Evolutionary conservation across 2,797 vertebrate genomes (phyloP).

Genomic region (Acanthiza pusilla): DNA sequence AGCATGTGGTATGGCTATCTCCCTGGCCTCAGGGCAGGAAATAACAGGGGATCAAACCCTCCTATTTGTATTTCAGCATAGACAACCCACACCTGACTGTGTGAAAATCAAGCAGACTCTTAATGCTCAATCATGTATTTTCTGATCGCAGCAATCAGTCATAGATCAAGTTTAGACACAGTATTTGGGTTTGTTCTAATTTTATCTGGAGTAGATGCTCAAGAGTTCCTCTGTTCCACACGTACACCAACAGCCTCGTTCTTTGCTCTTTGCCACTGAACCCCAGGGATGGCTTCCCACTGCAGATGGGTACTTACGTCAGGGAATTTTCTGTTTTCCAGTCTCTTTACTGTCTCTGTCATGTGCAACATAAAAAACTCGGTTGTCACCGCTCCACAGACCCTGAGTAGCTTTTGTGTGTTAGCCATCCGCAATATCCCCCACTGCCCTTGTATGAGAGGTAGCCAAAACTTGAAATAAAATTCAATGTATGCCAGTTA

Average conservation of each 20-base stretch:
- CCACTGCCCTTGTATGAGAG: not conserved
- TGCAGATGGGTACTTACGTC: not conserved
- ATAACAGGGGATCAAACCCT: slow-evolving; percentile 20
- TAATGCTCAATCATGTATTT: not conserved
- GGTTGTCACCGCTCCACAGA: not conserved
- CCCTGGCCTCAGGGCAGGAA: slow-evolving; percentile 24
- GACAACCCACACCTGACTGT: not conserved
- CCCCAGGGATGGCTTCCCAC: not conserved
- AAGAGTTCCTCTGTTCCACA: not conserved
- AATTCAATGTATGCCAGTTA: slow-evolving; percentile 3
- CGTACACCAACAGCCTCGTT: not conserved
- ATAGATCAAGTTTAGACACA: not conserved
- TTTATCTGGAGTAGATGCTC: not conserved
- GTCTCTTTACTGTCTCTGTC: not conserved
- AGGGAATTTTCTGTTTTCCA: not conserved
- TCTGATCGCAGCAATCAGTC: not conserved
- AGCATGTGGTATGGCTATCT: slow-evolving; percentile 31
- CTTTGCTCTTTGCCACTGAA: not conserved
- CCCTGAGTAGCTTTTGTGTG: not conserved
- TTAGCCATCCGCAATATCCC: not conserved
- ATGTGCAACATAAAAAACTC: not conserved
- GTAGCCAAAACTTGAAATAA: slow-evolving; percentile 29
- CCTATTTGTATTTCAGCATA: slow-evolving; percentile 1
- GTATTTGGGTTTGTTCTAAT: not conserved
- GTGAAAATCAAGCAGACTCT: slow-evolving; percentile 13